Base-by-base conservation (phyloP, 2,888 invertebrate species). In the Nemotelus pantherinus region DNA sequence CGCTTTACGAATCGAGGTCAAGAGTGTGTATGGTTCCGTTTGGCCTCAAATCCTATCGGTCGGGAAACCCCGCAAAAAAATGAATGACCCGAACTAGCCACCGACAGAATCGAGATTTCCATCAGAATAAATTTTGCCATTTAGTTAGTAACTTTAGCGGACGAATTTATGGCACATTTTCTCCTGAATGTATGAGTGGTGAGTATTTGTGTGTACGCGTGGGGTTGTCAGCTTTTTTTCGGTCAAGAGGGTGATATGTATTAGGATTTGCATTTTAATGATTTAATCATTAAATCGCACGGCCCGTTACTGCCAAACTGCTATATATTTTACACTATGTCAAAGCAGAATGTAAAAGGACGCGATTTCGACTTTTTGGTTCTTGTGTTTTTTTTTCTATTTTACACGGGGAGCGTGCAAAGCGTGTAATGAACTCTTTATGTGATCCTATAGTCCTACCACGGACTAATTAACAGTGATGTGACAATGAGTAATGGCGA, bases 401-500 rank as follows among this genome's bases (percentile, higher is more conserved):
- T 39, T 55, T 2, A n/a, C 55, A 70, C 55, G 70, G 53, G 48
- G 53, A 48, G 63, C 45, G 50, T 53, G 53, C 41, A 50, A 68
- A 68, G 4, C 50, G 53, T 43, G 39, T 44, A 71, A 71, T 2
- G 71, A 71, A 71, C 71, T 55, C 43, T 25, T 25, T 68, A 7
- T 68, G 50, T 3, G 45, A 9, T 60, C 41, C 72, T 47, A 58
- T 25, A 4, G 25, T 63, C 63, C 63, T 63, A 43, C 41, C 63
- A 50, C 43, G 45, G 10, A 50, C 58, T 72, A 60, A 72, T 72
- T 72, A 74, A 63, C 25, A 44, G 9, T 39, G 48, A 25, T 60
- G 60, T 60, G 74, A 74, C 74, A 74, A 74, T 74, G 74, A 74
- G 74, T 74, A 74, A 74, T 74, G 74, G 74, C 60, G 57, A 48